Evolutionary conservation across 2,888 invertebrate genomes (phyloP), one percentile per base, ranked within the genome.

Genomic region (Sthenelais limicola): DNA sequence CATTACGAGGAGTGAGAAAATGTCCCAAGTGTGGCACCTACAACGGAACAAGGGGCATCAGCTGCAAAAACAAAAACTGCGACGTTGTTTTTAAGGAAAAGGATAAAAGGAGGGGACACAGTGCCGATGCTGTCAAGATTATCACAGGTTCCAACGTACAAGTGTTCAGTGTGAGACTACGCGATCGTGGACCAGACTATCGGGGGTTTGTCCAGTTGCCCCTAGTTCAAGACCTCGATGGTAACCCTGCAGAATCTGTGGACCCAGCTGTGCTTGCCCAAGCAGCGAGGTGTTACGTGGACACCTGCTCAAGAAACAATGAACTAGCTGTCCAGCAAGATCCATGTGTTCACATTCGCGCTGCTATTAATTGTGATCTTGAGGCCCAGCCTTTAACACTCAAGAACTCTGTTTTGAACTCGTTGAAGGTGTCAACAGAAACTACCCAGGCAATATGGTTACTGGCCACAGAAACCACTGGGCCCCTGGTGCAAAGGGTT

Each of bases 21-120:
- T 94, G 94, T 83, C 91, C 91, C 0, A 92, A 92, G 82, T 94
- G 94, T 88, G 92, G 93, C 0, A 91, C 91, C 0, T 91, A 91
- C 76, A 94, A 93, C 87, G 94, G 94, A 1, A 93, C 93, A 0
- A 89, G 94, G 70, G 92, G 93, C n/a, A 89, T 91, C 28, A 90
- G 90, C 76, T 93, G 93, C 83, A 93, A 93, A 85, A 93, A 93
- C 83, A 92, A 91, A 83, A 87, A 89, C 18, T 93, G 93, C 84
- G 91, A 91, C 84, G 91, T 90, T 21, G 90, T 92, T 0, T 92
- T 93, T 80, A 92, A 92, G 84, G 91, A 91, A 56, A 83, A 83
- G 58, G 83, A 90, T 88, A 62, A 90, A 89, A 56, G 90, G 89
- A 84, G 86, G 12, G 85, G 86, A 5, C 82, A 81, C 72, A 90